Conservation (phyloP, 2,888 invertebrate species). For the Scaptomyza flava region DNA sequence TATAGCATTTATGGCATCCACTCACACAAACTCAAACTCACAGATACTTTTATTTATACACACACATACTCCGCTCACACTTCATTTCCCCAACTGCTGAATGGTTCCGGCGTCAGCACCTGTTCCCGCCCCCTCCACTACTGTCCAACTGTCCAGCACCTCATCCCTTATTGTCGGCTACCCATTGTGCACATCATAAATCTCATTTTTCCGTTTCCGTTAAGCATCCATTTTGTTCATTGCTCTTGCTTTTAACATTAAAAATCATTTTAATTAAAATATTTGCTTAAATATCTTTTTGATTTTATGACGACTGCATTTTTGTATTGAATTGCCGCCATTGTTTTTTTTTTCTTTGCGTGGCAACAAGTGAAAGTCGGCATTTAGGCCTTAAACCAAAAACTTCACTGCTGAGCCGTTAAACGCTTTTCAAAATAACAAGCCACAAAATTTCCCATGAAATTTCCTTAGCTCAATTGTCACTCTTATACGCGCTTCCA, state of each 20-base stretch:
- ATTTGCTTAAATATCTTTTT: conserved; percentile 37
- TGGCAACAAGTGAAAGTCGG: conserved; percentile 66
- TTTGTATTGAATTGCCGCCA: conserved; percentile 1
- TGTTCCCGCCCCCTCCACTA: conserved; percentile 8
- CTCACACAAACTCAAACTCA: conserved; percentile 19
- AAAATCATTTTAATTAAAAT: conserved; percentile 60
- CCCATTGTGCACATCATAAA: conserved; percentile 73
- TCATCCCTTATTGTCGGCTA: conserved; percentile 2
- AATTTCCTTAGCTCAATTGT: conserved; percentile 8
- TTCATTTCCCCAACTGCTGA: conserved; percentile 9
- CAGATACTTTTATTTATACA: conserved; percentile 69
- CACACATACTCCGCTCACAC: conserved; percentile 11
- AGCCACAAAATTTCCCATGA: conserved; percentile 19
- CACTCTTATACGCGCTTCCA: conserved; percentile 70
- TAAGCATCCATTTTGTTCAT: conserved; percentile 52
- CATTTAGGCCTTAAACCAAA: neutral
- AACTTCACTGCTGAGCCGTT: conserved; percentile 33
- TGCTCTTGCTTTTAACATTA: conserved; percentile 8
- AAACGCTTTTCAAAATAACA: conserved; percentile 48
- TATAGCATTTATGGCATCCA: conserved; percentile 73
- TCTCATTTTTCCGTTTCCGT: conserved; percentile 80
- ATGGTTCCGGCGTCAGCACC: conserved; percentile 48
- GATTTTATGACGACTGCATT: conserved; percentile 5
- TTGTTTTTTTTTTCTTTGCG: neutral
- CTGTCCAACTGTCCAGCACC: neutral